Evolutionary conservation across 2,113 vertebrate genomes (phyloP).

Genomic region (Oncorhynchus nerka): DNA sequence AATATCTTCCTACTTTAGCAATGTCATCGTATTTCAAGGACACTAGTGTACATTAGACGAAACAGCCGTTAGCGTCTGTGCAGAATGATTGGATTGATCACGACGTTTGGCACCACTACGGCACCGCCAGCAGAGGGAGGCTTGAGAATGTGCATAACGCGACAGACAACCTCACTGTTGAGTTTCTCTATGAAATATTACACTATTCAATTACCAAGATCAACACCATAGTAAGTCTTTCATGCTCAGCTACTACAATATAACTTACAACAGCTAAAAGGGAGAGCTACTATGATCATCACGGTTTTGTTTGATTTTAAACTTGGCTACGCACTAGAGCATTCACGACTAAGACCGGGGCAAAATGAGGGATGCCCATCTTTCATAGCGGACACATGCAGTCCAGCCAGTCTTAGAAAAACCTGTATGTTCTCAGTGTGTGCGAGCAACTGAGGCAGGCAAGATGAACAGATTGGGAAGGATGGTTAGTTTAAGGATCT

Average conservation of each 20-base stretch:
- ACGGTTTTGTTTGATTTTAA: slow-evolving; percentile 5
- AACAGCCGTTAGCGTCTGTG: too few species aligned
- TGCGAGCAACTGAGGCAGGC: slow-evolving; percentile 55
- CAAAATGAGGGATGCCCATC: not conserved
- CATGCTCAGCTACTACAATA: slow-evolving; percentile 29
- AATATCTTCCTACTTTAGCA: too few species aligned
- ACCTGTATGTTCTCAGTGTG: slow-evolving; percentile 67
- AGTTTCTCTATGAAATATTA: slow-evolving; percentile 47
- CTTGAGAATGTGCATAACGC: too few species aligned
- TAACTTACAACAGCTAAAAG: slow-evolving; percentile 37
- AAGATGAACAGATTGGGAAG: slow-evolving; percentile 51
- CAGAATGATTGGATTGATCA: too few species aligned
- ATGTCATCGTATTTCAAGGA: too few species aligned
- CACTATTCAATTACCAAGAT: slow-evolving; percentile 47
- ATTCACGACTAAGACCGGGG: slow-evolving; percentile 8
- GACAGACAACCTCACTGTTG: slow-evolving; percentile 14
- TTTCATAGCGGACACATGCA: slow-evolving; percentile 12
- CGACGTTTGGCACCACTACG: too few species aligned
- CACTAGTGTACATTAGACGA: too few species aligned
- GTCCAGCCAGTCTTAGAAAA: slow-evolving; percentile 41
- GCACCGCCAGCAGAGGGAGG: too few species aligned
- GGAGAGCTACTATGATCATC: slow-evolving; percentile 22
- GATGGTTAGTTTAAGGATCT: slow-evolving; percentile 64
- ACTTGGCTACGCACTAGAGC: slow-evolving; percentile 29
- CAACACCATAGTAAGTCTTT: slow-evolving; percentile 9